Evolutionary conservation across 2,888 invertebrate genomes (phyloP).

Genomic region (Eupeodes latifasciatus): DNA sequence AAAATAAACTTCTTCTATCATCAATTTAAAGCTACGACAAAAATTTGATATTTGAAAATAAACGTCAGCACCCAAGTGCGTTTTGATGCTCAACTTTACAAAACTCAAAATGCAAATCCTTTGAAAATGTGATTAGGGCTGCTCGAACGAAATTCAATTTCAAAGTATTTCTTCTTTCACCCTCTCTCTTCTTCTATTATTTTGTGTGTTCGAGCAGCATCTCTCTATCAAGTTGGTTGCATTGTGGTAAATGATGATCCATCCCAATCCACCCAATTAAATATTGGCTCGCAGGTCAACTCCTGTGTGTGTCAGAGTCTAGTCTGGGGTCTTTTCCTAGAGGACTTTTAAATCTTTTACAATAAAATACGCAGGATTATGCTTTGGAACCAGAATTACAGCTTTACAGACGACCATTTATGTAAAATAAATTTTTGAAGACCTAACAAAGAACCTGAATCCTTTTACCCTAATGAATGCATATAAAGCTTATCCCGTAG

Average conservation of each 20-base stretch:
- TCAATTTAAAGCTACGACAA: not conserved
- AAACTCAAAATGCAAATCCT: conserved; percentile 8
- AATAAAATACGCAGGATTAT: conserved; percentile 51
- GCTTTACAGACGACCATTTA: conserved; percentile 48
- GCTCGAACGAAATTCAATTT: conserved; percentile 49
- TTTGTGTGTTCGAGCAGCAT: no score
- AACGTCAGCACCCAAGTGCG: not conserved
- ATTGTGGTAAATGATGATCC: conserved; percentile 27
- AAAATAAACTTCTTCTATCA: not conserved
- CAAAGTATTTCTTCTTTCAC: not conserved
- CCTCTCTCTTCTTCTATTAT: not conserved
- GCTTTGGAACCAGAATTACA: conserved; percentile 22
- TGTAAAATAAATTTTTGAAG: conserved; percentile 71
- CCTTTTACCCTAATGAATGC: conserved; percentile 68
- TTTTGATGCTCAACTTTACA: not conserved
- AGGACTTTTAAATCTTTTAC: conserved; percentile 30
- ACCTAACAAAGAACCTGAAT: conserved; percentile 64
- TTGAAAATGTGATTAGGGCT: not conserved
- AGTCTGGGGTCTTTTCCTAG: not conserved
- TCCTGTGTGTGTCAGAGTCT: conserved; percentile 2
- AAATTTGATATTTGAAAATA: not conserved
- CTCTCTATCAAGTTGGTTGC: not conserved
- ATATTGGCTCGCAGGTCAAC: conserved; percentile 50
- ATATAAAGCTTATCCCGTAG: conserved; percentile 45
- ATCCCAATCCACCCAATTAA: conserved; percentile 45